Conservation (phyloP, 1,140 invertebrate species). For the Drosophila takahashii region DNA sequence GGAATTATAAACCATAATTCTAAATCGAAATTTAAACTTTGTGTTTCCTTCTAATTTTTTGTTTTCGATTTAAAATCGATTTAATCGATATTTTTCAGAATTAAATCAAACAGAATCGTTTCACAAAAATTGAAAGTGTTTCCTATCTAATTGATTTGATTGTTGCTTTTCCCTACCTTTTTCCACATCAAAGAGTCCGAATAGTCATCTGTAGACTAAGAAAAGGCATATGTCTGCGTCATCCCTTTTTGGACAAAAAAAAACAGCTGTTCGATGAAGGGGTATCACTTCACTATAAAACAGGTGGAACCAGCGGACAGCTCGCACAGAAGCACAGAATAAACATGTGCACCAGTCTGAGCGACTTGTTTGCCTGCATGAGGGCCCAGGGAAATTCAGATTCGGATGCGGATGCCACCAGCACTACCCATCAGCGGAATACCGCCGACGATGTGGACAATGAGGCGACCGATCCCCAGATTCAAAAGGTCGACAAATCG, state of each 20-base stretch:
- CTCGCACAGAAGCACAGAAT: neutral
- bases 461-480: neutral
- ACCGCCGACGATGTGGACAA: neutral
- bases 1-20: no score
- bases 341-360: constrained; percentile 33
- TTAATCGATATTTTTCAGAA: no score
- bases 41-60: no score
- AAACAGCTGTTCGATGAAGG: constrained; percentile 3
- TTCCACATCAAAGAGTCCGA: neutral
- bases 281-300: constrained; percentile 35
- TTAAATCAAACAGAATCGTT: no score
- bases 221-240: neutral
- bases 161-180: neutral
- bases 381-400: constrained; percentile 9
- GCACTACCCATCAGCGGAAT: neutral
- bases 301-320: neutral
- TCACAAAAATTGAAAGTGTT: neutral
- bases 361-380: constrained; percentile 42
- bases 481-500: neutral
- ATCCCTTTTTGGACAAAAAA: neutral
- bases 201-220: neutral
- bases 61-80: no score
- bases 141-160: no score
- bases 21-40: no score
- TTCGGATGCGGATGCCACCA: constrained; percentile 13